Percentiles rank a stretch among this genome's conserved stretches.
Evolutionary conservation across 2,888 invertebrate species (phyloP).

Genomic region (Dynastes tityus): DNA sequence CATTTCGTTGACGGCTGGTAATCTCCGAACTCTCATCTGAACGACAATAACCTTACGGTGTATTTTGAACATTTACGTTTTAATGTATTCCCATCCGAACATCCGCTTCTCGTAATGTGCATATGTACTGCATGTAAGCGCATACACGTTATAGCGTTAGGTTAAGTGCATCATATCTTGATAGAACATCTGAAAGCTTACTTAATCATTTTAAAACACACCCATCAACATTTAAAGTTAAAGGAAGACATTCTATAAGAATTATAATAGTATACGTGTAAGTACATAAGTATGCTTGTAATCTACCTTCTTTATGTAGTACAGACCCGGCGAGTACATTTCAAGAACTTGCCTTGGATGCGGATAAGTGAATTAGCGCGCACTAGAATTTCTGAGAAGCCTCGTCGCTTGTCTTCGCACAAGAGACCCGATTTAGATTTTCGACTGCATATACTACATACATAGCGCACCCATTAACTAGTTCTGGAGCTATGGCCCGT

Average conservation of each 20-base stretch:
- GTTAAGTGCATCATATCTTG: constrained; percentile 12
- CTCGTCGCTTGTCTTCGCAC: background rate
- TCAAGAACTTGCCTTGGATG: constrained; percentile 15
- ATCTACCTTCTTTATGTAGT: constrained; percentile 39
- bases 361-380: constrained; percentile 26
- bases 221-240: constrained; percentile 10
- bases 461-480: constrained; percentile 34
- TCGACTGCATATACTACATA: constrained; percentile 22
- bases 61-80: background rate
- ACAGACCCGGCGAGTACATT: constrained; percentile 29
- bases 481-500: constrained; percentile 25
- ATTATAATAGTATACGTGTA: too few species aligned
- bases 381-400: constrained; percentile 24
- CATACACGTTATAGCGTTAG: background rate
- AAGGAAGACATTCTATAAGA: background rate
- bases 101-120: constrained; percentile 7
- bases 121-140: background rate
- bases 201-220: background rate
- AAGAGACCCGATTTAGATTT: constrained; percentile 34
- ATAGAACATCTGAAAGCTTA: background rate
- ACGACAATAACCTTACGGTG: background rate
- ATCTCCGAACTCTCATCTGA: background rate
- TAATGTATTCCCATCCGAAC: background rate
- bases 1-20: background rate
- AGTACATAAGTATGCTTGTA: too few species aligned